Evolutionary conservation across 2,888 invertebrate species (phyloP).

Genomic region (Thereva unica): DNA sequence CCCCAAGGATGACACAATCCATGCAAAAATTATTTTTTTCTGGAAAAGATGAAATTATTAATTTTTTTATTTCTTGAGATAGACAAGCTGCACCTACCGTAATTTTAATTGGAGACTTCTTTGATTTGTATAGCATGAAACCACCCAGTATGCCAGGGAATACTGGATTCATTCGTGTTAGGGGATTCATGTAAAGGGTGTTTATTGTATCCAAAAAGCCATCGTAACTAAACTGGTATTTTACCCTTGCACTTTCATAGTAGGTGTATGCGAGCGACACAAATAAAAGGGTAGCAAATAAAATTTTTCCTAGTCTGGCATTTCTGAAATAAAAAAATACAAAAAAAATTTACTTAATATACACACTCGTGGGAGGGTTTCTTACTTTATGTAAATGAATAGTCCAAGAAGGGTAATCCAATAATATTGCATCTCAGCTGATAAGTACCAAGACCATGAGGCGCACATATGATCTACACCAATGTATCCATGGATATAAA

Average conservation of each 20-base stretch:
- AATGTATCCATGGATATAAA: conserved; percentile 11
- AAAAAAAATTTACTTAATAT: not conserved
- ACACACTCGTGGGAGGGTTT: not conserved
- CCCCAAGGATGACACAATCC: no score
- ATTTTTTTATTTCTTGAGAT: no score
- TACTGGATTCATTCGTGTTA: conserved; percentile 11
- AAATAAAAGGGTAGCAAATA: not conserved
- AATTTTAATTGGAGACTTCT: conserved; percentile 1
- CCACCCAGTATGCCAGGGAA: conserved; percentile 7
- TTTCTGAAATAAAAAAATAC: not conserved
- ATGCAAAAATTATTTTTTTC: no score
- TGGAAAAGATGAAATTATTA: no score
- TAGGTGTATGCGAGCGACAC: not conserved
- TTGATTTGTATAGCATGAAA: not conserved
- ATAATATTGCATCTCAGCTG: conserved; percentile 14
- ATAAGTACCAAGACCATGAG: conserved; percentile 13
- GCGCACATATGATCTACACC: conserved; percentile 13
- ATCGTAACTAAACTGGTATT: not conserved
- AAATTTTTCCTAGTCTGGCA: not conserved
- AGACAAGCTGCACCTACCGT: not conserved
- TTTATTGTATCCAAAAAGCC: not conserved
- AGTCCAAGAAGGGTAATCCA: conserved; percentile 1
- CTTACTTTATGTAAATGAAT: conserved; percentile 2
- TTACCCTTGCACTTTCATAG: not conserved
- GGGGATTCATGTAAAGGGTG: conserved; percentile 2